Evolutionary conservation across 2,113 vertebrate genomes (phyloP).

Genomic region (Callaeas wilsoni): DNA sequence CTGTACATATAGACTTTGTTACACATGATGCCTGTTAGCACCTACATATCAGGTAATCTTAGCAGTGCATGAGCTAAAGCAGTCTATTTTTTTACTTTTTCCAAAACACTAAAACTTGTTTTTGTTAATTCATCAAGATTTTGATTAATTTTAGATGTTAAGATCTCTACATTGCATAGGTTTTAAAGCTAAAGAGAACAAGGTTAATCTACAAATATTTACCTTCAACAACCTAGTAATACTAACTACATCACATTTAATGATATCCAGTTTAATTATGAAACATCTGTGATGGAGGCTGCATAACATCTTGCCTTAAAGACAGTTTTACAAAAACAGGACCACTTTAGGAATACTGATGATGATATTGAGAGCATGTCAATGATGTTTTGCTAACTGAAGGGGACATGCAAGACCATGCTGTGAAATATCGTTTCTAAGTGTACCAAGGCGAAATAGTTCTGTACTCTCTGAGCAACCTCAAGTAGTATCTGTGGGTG

Average conservation of each 20-base stretch:
- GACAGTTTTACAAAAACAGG: background rate
- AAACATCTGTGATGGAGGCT: conserved; percentile 6
- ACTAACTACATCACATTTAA: background rate
- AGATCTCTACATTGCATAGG: background rate
- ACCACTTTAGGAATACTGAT: background rate
- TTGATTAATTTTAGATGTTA: background rate
- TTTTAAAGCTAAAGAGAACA: background rate
- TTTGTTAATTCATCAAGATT: background rate
- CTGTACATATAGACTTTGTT: background rate
- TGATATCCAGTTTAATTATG: background rate
- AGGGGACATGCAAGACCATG: background rate
- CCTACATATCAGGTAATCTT: background rate
- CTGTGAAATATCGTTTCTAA: background rate
- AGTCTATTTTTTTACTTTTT: background rate
- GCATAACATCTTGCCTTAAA: background rate
- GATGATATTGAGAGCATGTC: background rate
- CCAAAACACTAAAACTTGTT: background rate
- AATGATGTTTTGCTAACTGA: background rate
- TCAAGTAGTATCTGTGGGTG: background rate
- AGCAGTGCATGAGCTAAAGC: background rate
- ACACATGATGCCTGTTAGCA: background rate
- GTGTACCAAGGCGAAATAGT: background rate
- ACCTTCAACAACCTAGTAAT: background rate
- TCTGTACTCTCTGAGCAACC: background rate
- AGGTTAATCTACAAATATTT: background rate